phyloP scores from a whole-genome alignment of 23 tunicate genomes.

The Trididemnum nubilum region DNA sequence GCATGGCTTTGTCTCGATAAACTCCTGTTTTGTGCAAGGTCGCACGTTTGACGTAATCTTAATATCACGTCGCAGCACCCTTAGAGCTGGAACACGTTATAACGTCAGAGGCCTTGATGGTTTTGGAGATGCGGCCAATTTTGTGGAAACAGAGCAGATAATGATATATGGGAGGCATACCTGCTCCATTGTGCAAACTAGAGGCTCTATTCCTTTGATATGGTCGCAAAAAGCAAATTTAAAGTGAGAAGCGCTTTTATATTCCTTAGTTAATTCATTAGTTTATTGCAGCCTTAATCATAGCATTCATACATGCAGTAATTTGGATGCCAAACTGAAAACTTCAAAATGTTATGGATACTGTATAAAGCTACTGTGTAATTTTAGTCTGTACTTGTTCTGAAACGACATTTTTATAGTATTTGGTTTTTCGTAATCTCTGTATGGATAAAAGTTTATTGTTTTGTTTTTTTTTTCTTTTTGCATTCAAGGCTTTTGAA shows the following conservation, averaged over 20 bases:
- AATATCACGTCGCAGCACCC: conserved; percentile 75
- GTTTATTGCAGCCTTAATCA: not conserved
- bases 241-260: conserved; percentile 46
- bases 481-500: too few species aligned
- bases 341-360: too few species aligned
- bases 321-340: too few species aligned
- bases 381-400: too few species aligned
- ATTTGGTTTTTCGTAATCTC: too few species aligned
- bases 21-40: conserved; percentile 81
- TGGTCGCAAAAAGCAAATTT: conserved; percentile 94
- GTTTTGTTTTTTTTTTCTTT: too few species aligned
- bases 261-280: too few species aligned
- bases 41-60: conserved; percentile 86
- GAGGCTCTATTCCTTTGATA: conserved; percentile 92
- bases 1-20: conserved; percentile 85
- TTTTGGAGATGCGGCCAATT: conserved; percentile 91
- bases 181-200: conserved; percentile 85
- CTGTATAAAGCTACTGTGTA: too few species aligned
- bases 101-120: conserved; percentile 81
- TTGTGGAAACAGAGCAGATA: conserved; percentile 96
- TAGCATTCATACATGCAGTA: not conserved
- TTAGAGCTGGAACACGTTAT: conserved; percentile 92
- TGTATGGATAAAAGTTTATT: too few species aligned
- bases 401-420: too few species aligned
- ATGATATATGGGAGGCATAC: conserved; percentile 63